Evolutionary conservation across 2,113 vertebrate genomes (phyloP).

Genomic region (Myotis lucifugus): DNA sequence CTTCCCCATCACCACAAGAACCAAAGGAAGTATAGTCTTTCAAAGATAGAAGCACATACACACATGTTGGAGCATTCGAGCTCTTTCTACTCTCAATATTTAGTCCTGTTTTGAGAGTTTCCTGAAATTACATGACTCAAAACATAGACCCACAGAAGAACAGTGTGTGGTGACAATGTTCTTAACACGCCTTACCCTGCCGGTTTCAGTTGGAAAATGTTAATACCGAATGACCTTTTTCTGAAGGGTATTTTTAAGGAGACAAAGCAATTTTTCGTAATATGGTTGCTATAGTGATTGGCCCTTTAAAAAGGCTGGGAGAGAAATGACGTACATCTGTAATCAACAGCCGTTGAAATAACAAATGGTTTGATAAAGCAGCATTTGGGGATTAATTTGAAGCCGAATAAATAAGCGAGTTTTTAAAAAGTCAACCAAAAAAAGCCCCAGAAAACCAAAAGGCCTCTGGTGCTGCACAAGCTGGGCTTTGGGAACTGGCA

Average conservation of each 20-base stretch:
- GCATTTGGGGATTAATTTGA: constrained; percentile 72
- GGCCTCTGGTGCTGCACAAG: constrained; percentile 53
- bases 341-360: constrained; percentile 74
- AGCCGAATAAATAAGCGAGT: constrained; percentile 62
- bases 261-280: constrained; percentile 83
- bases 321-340: constrained; percentile 69
- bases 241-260: constrained; percentile 84
- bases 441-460: neutral
- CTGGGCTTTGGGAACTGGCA: constrained; percentile 33
- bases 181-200: constrained; percentile 11
- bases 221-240: constrained; percentile 80
- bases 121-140: constrained; percentile 58
- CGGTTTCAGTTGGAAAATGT: constrained; percentile 67
- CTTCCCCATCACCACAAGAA: fast-evolving
- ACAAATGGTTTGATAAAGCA: constrained; percentile 77
- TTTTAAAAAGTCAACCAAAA: constrained; percentile 70
- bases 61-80: neutral
- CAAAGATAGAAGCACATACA: constrained; percentile 9
- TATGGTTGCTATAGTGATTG: constrained; percentile 85
- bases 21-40: neutral
- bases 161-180: neutral
- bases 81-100: constrained; percentile 59
- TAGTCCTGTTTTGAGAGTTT: constrained; percentile 70
- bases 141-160: fast-evolving
- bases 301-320: constrained; percentile 77